Conservation (phyloP, 1,140 invertebrate species). For the Dufourea novaeangliae region DNA sequence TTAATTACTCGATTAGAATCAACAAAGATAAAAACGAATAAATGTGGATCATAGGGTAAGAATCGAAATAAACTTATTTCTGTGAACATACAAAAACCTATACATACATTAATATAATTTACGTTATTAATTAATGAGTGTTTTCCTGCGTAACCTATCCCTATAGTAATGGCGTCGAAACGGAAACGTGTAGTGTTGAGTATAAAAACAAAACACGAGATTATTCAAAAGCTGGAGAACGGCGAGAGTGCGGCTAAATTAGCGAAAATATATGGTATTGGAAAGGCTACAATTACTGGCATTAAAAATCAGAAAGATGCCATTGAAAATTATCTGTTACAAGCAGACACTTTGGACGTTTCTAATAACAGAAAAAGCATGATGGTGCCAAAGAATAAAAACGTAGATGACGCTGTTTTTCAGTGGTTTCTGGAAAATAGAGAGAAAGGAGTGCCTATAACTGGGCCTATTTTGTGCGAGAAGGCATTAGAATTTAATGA, state of each 20-base stretch:
- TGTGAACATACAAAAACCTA: background rate
- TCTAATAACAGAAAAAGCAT: background rate
- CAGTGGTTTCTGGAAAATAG: slow-evolving; percentile 7
- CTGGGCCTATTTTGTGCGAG: background rate
- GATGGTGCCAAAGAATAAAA: slow-evolving; percentile 6
- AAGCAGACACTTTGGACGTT: background rate
- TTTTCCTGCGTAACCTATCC: background rate
- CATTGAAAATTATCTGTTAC: background rate
- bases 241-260: slow-evolving; percentile 5
- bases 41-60: background rate
- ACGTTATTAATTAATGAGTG: background rate
- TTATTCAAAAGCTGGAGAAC: background rate
- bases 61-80: background rate
- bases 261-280: slow-evolving; percentile 13
- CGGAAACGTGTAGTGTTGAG: slow-evolving; percentile 14
- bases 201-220: slow-evolving; percentile 3
- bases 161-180: background rate
- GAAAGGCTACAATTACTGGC: background rate
- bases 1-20: background rate
- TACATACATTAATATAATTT: background rate
- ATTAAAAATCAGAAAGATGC: slow-evolving; percentile 13
- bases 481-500: slow-evolving; percentile 14
- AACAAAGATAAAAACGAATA: background rate
- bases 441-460: slow-evolving; percentile 1
- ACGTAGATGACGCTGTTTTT: slow-evolving; percentile 9